A percentile compares a stretch with the other conserved stretches of the same genome.
These are phyloP conservation scores for Drosophila mayaguana DNA, from an alignment of 2,888 invertebrate genomes.

Conservation along the genomic window DNA sequence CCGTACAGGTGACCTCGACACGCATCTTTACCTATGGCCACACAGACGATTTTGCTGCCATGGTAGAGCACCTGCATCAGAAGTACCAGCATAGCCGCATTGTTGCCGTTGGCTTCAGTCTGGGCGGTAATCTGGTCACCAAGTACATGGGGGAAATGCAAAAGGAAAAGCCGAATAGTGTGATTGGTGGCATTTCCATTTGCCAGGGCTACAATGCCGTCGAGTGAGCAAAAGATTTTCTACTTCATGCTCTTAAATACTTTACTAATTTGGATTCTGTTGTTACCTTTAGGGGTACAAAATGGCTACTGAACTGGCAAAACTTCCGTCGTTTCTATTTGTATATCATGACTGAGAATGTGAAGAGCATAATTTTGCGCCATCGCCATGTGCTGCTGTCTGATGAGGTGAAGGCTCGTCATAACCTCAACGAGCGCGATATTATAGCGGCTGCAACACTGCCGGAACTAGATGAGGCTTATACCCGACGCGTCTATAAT, in stretches of 20 bases:
- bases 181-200: constrained; percentile 95
- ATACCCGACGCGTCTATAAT: constrained; percentile 92
- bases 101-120: constrained; percentile 95
- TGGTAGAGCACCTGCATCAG: constrained; percentile 91
- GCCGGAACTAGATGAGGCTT: constrained; percentile 95
- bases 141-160: constrained; percentile 94
- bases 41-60: constrained; percentile 94
- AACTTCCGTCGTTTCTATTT: constrained; percentile 95
- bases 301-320: constrained; percentile 93
- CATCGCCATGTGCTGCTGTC: constrained; percentile 92
- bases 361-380: constrained; percentile 93
- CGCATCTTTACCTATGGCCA: constrained; percentile 97
- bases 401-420: constrained; percentile 89
- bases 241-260: too few species aligned
- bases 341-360: constrained; percentile 96
- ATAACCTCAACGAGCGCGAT: constrained; percentile 91
- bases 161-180: constrained; percentile 88
- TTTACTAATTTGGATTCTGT: background rate
- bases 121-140: constrained; percentile 97
- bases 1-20: constrained; percentile 93
- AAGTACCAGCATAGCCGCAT: constrained; percentile 92
- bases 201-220: constrained; percentile 97
- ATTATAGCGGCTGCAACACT: constrained; percentile 95
- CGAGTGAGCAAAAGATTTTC: constrained; percentile 88
- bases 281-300: constrained; percentile 88